A percentile compares a stretch with the other conserved stretches of the same genome.
phyloP scores from a whole-genome alignment of 2,113 vertebrate species.

The Deroptyus accipitrinus region DNA sequence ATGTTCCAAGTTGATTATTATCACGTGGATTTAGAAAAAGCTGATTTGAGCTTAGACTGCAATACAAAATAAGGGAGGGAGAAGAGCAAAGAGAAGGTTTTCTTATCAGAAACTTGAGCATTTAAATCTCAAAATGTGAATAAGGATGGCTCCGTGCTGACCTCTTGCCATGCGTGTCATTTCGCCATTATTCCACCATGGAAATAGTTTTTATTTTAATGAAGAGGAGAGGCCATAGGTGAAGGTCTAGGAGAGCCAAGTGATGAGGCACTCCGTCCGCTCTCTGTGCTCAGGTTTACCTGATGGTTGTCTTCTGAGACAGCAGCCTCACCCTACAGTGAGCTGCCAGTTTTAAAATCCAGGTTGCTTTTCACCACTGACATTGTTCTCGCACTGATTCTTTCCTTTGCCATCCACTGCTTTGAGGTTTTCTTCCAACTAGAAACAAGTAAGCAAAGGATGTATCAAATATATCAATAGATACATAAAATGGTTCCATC shows the following conservation, averaged over 20 bases:
- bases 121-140: neutral
- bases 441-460: neutral
- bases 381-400: rapidly evolving
- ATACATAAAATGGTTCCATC: neutral
- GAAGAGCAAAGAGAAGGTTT: neutral
- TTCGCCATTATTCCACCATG: neutral
- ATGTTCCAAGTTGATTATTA: neutral
- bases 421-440: neutral
- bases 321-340: neutral
- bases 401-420: neutral
- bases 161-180: rapidly evolving
- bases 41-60: neutral
- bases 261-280: neutral
- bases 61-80: neutral
- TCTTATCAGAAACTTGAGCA: neutral
- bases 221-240: neutral
- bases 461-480: neutral
- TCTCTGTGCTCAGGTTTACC: neutral
- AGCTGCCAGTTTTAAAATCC: neutral
- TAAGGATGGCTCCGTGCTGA: neutral
- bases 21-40: neutral
- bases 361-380: neutral
- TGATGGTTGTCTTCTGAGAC: rapidly evolving
- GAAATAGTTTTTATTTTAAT: neutral
- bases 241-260: neutral